Percentiles rank a stretch among this genome's conserved stretches.
These are phyloP conservation scores for Eupithecia dodoneata DNA, from an alignment of 2,888 invertebrate species.

Conservation along the genomic window DNA sequence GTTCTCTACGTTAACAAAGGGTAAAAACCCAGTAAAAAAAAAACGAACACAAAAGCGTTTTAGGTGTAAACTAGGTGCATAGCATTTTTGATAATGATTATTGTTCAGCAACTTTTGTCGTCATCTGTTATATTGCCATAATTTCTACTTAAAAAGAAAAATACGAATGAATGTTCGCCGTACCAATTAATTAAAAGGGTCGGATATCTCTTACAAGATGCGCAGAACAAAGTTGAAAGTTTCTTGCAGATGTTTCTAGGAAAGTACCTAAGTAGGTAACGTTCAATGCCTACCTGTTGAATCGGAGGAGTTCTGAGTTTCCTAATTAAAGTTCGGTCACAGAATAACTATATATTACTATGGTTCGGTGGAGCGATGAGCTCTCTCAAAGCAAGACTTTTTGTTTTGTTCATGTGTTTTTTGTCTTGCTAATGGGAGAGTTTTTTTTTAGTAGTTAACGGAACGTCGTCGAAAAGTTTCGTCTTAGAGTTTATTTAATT, in stretches of 20 bases:
- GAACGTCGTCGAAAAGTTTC: not conserved
- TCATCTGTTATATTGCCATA: not conserved
- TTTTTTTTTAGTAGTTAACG: not conserved
- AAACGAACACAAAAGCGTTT: not conserved
- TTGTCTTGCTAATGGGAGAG: not conserved
- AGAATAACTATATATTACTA: too few relatives aligned
- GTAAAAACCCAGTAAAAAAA: not conserved
- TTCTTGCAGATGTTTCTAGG: not conserved
- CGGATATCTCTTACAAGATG: not conserved
- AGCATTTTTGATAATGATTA: not conserved
- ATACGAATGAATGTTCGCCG: not conserved
- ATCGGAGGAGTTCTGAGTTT: not conserved
- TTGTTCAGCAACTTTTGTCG: not conserved
- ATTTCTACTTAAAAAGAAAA: not conserved
- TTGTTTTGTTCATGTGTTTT: not conserved
- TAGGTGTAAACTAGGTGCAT: not conserved
- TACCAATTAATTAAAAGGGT: not conserved
- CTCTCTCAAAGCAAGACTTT: not conserved
- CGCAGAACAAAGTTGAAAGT: not conserved
- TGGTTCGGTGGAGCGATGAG: not conserved
- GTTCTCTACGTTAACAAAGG: not conserved
- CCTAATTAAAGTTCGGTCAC: conserved; percentile 9
- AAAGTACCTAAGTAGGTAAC: not conserved
- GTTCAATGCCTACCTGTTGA: conserved; percentile 12
- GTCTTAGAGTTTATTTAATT: not conserved